Evolutionary conservation across 1,140 invertebrate species (phyloP).

Genomic region (Hypsibius dujardini): DNA sequence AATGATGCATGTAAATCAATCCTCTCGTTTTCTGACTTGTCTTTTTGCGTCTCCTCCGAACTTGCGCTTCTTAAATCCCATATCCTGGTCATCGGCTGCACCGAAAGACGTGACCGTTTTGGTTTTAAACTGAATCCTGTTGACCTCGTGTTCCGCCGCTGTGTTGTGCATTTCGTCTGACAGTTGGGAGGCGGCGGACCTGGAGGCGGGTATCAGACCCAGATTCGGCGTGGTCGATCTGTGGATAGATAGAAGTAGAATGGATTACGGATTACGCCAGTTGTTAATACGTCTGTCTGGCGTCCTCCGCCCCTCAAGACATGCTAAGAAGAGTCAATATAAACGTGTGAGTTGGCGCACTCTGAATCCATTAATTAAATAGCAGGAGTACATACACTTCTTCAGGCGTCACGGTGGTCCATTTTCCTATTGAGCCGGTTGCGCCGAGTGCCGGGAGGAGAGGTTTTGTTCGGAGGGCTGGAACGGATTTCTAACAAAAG

Average conservation of each 20-base stretch:
- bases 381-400: background rate
- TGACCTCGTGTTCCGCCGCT: conserved; percentile 20
- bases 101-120: conserved; percentile 28
- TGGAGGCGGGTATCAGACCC: conserved; percentile 17
- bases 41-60: conserved; percentile 18
- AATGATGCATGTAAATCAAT: background rate
- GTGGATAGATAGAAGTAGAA: conserved; percentile 13
- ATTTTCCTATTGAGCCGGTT: background rate
- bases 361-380: background rate
- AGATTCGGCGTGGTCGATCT: background rate
- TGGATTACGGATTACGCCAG: conserved; percentile 8
- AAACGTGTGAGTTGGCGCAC: background rate
- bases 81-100: conserved; percentile 21
- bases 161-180: background rate
- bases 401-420: background rate
- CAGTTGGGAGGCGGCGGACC: conserved; percentile 12
- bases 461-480: conserved; percentile 3
- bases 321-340: background rate
- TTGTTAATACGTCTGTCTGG: background rate
- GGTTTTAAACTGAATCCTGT: conserved; percentile 28
- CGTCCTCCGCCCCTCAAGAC: background rate
- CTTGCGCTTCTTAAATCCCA: conserved; percentile 31
- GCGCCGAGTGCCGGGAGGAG: background rate
- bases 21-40: conserved; percentile 2
- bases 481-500: background rate